Evolutionary conservation across 2,888 invertebrate species (phyloP), one percentile per base, ranked within the genome.

Genomic region (Perizoma flavofasciatum): DNA sequence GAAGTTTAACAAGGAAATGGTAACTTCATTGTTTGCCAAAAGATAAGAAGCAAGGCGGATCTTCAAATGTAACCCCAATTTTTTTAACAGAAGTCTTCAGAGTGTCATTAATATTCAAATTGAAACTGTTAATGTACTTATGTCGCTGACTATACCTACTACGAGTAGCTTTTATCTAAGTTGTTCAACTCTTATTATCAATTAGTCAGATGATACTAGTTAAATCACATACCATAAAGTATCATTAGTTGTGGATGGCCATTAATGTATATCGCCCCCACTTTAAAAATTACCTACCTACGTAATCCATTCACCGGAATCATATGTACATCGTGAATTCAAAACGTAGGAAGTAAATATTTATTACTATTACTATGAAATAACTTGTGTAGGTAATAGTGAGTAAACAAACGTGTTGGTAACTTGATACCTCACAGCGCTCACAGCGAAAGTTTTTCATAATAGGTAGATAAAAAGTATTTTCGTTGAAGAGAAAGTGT

Each of bases 331-430:
- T 34, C 37, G 41, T 10, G 35, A 22, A 43, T 43, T 51, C 37
- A 7, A 44, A 49, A 47, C 54, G 44, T 22, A 22, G 22, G 22
- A 2, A 22, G 22, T 22, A 22, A 22, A 2, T 22, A 22, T 22
- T 1, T 22, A 22, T 22, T 22, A 22, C 22, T 22, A 58, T 7
- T 6, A 58, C 48, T 48, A 47, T 54, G 50, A 54, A 41, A 49
- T 49, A 56, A 58, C 11, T 46, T 10, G 49, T 39, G 37, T 41
- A 55, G 33, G 1, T 22, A 22, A 22, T 5, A 34, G 34, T 40
- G 47, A 65, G 65, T 66, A 68, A 68, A 66, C 57, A 66, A 61
- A 66, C 63, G 55, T 55, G 60, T 46, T 49, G 51, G 60, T 60
- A 59, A 56, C 55, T 59, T 11, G 34, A 37, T 54, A 41, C 49